phyloP scores from a whole-genome alignment of 2,113 vertebrate species.

The Potamarius usumacintae region DNA sequence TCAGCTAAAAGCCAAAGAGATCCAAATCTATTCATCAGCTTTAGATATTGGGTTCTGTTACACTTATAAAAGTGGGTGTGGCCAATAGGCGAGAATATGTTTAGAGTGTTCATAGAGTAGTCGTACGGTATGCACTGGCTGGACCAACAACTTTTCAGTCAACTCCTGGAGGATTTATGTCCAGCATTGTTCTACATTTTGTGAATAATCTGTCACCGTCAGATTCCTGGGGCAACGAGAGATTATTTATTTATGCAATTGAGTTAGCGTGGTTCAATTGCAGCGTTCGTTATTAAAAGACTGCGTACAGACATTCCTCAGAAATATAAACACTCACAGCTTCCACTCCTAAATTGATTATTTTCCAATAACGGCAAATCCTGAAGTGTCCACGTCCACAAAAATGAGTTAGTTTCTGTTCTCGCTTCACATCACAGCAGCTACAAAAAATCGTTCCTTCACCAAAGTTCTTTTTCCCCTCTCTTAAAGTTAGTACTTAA shows the following conservation, averaged over 20 bases:
- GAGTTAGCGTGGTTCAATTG: neutral
- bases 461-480: neutral
- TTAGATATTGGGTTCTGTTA: neutral
- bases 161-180: neutral
- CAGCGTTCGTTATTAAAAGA: neutral
- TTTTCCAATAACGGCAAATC: neutral
- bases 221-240: neutral
- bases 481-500: neutral
- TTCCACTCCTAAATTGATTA: neutral
- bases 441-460: neutral
- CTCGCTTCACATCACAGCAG: neutral
- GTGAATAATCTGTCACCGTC: neutral
- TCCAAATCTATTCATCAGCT: neutral
- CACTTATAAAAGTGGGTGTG: neutral
- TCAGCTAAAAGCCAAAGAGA: neutral
- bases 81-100: neutral
- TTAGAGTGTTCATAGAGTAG: neutral
- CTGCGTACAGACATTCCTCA: neutral
- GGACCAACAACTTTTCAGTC: neutral
- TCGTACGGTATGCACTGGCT: neutral
- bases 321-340: neutral
- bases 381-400: neutral
- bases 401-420: neutral
- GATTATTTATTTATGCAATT: neutral
- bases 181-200: neutral